A percentile compares a stretch with the other conserved stretches of the same genome.
Conservation (phyloP, 2,888 invertebrate genomes). For the Drosophila merina region DNA sequence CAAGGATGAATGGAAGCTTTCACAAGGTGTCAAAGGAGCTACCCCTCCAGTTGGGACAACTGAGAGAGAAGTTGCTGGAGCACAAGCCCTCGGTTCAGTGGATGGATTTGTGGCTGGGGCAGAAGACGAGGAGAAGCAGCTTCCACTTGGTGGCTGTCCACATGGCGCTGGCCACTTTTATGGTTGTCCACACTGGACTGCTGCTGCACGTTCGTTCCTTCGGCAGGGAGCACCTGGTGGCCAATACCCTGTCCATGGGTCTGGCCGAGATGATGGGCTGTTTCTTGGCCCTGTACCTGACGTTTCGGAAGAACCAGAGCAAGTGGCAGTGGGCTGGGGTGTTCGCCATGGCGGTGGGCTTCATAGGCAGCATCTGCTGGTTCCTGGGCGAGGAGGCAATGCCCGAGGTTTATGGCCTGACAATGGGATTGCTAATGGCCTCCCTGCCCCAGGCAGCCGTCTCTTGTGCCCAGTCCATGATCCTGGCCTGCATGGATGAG, state of each 20-base stretch:
- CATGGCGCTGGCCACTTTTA: conserved; percentile 81
- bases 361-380: conserved; percentile 82
- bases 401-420: conserved; percentile 72
- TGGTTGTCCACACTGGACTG: conserved; percentile 84
- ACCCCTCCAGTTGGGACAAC: conserved; percentile 63
- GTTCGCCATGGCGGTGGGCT: conserved; percentile 82
- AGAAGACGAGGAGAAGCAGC: conserved; percentile 56
- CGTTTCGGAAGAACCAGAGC: conserved; percentile 69
- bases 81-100: conserved; percentile 73
- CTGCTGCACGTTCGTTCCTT: conserved; percentile 84
- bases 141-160: conserved; percentile 79
- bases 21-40: conserved; percentile 78
- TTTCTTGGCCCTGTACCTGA: conserved; percentile 81
- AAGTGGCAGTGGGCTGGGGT: conserved; percentile 84
- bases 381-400: conserved; percentile 70
- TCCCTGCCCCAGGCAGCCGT: conserved; percentile 82
- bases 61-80: conserved; percentile 58
- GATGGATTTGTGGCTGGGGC: conserved; percentile 81
- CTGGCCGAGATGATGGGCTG: conserved; percentile 83
- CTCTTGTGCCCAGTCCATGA: conserved; percentile 82
- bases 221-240: conserved; percentile 81
- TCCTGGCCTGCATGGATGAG: conserved; percentile 82
- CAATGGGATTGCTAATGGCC: conserved; percentile 82
- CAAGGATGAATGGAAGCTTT: conserved; percentile 79
- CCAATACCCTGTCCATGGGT: conserved; percentile 83